Conservation (phyloP, 2,113 vertebrate genomes). For the Enhydra lutris region DNA sequence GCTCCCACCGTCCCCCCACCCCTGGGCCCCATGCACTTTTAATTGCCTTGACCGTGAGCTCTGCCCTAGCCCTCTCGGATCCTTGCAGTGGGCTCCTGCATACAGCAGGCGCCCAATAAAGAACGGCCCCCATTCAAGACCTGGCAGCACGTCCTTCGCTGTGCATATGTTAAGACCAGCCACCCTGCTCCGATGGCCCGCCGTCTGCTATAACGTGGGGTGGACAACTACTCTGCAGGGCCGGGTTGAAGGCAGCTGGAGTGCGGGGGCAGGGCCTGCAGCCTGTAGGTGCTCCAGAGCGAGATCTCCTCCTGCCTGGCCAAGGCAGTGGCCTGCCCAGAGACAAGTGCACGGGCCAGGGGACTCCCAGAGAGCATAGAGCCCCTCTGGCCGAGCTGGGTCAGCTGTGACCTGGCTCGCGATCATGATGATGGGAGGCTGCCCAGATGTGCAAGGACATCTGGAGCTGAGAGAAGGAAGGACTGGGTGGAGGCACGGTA, state of each 20-base stretch:
- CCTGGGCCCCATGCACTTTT: accelerated
- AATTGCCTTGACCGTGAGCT: accelerated
- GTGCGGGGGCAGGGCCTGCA: not conserved
- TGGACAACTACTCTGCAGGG: not conserved
- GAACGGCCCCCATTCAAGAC: not conserved
- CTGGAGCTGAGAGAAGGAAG: not conserved
- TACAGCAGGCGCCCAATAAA: not conserved
- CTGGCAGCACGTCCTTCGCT: not conserved
- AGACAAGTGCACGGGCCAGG: accelerated
- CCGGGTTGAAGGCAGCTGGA: not conserved
- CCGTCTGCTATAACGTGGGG: not conserved
- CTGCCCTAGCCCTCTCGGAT: not conserved
- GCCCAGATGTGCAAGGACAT: slow-evolving; percentile 30
- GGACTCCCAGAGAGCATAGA: not conserved
- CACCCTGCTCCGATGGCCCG: not conserved
- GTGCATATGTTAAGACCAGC: accelerated
- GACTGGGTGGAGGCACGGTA: not conserved
- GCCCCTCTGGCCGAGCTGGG: not conserved
- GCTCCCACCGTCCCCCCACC: not conserved
- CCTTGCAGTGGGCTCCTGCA: not conserved
- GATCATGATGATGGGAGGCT: not conserved
- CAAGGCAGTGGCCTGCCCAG: not conserved
- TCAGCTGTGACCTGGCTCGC: not conserved
- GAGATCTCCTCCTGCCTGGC: not conserved
- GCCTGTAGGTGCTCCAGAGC: not conserved